phyloP scores from a whole-genome alignment of 2,797 vertebrate genomes.

The Hypotaenidia philippensis region DNA sequence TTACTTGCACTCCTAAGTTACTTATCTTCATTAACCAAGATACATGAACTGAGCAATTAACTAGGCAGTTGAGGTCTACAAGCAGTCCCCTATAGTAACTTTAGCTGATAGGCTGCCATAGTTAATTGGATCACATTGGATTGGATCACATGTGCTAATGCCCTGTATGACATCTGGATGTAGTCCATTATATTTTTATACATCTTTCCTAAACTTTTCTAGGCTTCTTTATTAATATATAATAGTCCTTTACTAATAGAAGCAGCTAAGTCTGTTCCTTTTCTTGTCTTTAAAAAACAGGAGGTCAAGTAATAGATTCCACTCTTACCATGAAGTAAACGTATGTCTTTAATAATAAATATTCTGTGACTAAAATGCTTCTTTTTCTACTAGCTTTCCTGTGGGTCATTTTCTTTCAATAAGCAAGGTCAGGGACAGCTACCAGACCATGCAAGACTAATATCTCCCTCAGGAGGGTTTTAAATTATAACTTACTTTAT shows the following conservation, averaged over 20 bases:
- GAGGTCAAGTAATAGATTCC: background rate
- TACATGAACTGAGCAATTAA: background rate
- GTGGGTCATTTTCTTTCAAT: slow-evolving; percentile 6
- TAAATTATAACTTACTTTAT: slow-evolving; percentile 33
- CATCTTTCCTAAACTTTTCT: background rate
- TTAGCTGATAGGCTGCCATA: slow-evolving; percentile 20
- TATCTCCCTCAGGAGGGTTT: background rate
- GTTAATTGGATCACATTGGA: background rate
- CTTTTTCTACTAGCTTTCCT: background rate
- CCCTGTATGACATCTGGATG: background rate
- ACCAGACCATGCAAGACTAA: background rate
- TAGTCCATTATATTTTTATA: background rate
- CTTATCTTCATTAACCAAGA: background rate
- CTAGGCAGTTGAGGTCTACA: background rate
- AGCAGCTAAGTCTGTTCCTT: background rate
- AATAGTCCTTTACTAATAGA: background rate
- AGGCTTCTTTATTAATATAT: background rate
- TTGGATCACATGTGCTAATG: background rate
- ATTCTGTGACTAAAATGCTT: background rate
- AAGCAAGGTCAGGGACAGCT: slow-evolving; percentile 23
- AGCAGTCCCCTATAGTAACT: background rate
- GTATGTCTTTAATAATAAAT: background rate
- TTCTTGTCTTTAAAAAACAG: background rate
- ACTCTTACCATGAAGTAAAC: background rate
- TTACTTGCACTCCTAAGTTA: background rate